These are phyloP conservation scores for Heterochromis multidens DNA, from an alignment of 2,113 vertebrate genomes.

Conservation along the genomic window DNA sequence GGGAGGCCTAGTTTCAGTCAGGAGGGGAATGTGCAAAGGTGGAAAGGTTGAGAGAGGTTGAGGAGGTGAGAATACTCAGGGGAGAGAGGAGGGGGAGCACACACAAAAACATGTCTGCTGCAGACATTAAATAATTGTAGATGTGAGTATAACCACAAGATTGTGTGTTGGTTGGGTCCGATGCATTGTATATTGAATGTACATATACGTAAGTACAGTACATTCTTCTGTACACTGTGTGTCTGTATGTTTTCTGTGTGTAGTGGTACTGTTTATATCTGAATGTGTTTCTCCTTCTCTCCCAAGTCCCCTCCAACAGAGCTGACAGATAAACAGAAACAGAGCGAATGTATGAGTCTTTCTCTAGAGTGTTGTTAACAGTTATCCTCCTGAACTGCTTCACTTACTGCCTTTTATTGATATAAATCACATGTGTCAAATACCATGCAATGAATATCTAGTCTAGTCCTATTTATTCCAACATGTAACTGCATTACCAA, in stretches of 20 bases:
- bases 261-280: not conserved
- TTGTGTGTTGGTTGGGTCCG: not conserved
- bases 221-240: not conserved
- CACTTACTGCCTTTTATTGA: slow-evolving; percentile 28
- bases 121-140: slow-evolving; percentile 17
- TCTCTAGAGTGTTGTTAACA: slow-evolving; percentile 47
- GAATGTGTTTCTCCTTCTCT: not conserved
- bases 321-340: slow-evolving; percentile 53
- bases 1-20: slow-evolving; percentile 59
- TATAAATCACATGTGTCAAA: slow-evolving; percentile 44
- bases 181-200: not conserved
- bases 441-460: not conserved
- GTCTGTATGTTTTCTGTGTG: not conserved
- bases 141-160: not conserved
- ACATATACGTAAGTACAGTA: not conserved
- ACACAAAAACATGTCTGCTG: not conserved
- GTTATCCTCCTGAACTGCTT: slow-evolving; percentile 38
- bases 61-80: slow-evolving; percentile 49
- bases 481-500: slow-evolving; percentile 9
- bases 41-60: slow-evolving; percentile 57
- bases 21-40: slow-evolving; percentile 56
- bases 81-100: slow-evolving; percentile 7
- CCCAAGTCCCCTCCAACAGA: not conserved
- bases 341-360: slow-evolving; percentile 21
- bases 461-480: slow-evolving; percentile 10